Base-by-base conservation (phyloP, 2,888 invertebrate species). In the Mythimna lalbum region DNA sequence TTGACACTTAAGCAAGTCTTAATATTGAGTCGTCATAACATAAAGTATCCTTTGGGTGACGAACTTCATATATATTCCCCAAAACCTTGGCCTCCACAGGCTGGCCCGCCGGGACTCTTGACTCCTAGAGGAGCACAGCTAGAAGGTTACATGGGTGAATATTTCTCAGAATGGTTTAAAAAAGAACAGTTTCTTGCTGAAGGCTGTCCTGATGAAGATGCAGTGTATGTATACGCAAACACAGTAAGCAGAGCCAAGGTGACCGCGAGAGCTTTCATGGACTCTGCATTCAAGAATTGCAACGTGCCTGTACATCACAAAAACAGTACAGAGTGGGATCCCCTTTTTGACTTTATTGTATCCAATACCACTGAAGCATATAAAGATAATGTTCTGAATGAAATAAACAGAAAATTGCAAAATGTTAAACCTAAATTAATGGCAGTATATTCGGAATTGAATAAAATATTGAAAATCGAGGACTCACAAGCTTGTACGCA, bases 11-110 rank as follows among this genome's bases (percentile, higher is more conserved):
- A 83, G 53, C 84, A 84, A 65, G 80, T 84, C 0, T 61, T 83
- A 12, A 82, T 84, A 73, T 43, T 84, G 0, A 60, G 84, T n/a
- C 73, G 84, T 1, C 83, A 83, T 56, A 80, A 80, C 27, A 64
- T 83, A n/a, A 70, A 84, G 31, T 39, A 68, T 39, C 43, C 69
- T 10, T 10, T 55, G 4, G 2, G 4, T n/a, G 17, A 17, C 7
- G 6, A 19, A 17, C 43, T 43, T 17, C 43, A 43, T 6, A 1
- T 14, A 19, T 79, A 52, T 52, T 62, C 83, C 5, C 33, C 53
- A 10, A 81, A 73, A 17, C n/a, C 23, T 12, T 83, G 81, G 81
- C 81, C 69, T 1, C 23, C 9, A 23, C 31, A 0, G n/a, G 5
- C 23, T 19, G 73, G 73, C 4, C 6, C 21, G 10, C 21, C 36